Conservation (phyloP, 64 coral and sea anemone genomes). For the Montipora efflorescens region DNA sequence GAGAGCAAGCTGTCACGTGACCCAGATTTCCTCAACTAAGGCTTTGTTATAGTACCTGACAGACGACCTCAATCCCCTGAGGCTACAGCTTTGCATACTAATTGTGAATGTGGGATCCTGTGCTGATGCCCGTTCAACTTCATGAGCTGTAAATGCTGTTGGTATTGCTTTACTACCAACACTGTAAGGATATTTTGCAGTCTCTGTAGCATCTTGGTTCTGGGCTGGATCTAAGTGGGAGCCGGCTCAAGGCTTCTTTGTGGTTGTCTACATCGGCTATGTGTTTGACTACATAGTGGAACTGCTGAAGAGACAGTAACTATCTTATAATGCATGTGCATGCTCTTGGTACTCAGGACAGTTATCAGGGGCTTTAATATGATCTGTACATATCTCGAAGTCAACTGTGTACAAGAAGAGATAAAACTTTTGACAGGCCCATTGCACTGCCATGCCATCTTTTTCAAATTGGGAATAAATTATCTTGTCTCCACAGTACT, state of each 20-base stretch:
- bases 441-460: constrained; percentile 28
- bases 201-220: background rate
- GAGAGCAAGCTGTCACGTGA: background rate
- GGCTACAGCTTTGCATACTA: too few species aligned
- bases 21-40: too few species aligned
- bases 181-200: constrained; percentile 5
- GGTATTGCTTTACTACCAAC: background rate
- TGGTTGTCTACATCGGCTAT: constrained; percentile 7
- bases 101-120: too few species aligned
- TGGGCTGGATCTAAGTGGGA: constrained; percentile 9
- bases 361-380: background rate
- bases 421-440: constrained; percentile 45
- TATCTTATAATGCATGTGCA: constrained; percentile 1
- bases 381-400: constrained; percentile 33
- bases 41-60: too few species aligned
- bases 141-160: background rate
- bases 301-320: constrained; percentile 46
- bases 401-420: constrained; percentile 17
- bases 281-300: constrained; percentile 8
- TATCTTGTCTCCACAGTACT: too few species aligned
- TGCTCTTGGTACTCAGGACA: background rate
- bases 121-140: background rate
- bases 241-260: constrained; percentile 5
- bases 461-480: background rate
- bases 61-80: too few species aligned